These are phyloP conservation scores for Chascanopsetta lugubris DNA, from an alignment of 2,113 vertebrate species.

Conservation along the genomic window DNA sequence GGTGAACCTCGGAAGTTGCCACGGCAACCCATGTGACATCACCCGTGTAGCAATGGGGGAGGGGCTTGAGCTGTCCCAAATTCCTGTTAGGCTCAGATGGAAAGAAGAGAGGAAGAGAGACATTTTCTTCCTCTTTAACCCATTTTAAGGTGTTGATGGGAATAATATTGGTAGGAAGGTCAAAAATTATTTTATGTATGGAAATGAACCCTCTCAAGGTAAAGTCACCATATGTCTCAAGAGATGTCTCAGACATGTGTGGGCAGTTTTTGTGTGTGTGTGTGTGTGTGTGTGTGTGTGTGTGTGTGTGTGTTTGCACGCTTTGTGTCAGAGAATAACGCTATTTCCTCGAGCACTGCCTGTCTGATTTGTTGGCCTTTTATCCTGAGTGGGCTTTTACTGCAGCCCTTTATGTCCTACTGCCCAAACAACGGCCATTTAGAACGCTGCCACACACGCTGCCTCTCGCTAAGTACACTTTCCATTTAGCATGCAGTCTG, in stretches of 20 bases:
- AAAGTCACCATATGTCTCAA: conserved; percentile 13
- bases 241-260: conserved; percentile 32
- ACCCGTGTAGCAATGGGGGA: conserved; percentile 43
- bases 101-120: conserved; percentile 26
- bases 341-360: conserved; percentile 55
- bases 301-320: too few relatives aligned
- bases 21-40: conserved; percentile 73
- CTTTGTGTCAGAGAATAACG: conserved; percentile 36
- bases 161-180: conserved; percentile 3
- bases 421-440: conserved; percentile 77
- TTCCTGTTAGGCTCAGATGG: conserved; percentile 50
- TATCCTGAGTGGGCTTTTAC: conserved; percentile 78
- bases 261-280: conserved; percentile 31
- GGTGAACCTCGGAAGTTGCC: conserved; percentile 71
- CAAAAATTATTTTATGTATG: conserved; percentile 5
- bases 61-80: conserved; percentile 42
- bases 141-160: conserved; percentile 22
- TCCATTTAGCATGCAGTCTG: conserved; percentile 92
- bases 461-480: conserved; percentile 81
- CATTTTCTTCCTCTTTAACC: conserved; percentile 15
- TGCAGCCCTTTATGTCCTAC: conserved; percentile 73
- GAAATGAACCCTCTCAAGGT: conserved; percentile 12
- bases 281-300: too few relatives aligned
- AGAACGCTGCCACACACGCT: conserved; percentile 62
- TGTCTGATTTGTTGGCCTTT: conserved; percentile 78